Conservation (phyloP, 1,140 invertebrate genomes). For the Gyrodactylus salaris region DNA sequence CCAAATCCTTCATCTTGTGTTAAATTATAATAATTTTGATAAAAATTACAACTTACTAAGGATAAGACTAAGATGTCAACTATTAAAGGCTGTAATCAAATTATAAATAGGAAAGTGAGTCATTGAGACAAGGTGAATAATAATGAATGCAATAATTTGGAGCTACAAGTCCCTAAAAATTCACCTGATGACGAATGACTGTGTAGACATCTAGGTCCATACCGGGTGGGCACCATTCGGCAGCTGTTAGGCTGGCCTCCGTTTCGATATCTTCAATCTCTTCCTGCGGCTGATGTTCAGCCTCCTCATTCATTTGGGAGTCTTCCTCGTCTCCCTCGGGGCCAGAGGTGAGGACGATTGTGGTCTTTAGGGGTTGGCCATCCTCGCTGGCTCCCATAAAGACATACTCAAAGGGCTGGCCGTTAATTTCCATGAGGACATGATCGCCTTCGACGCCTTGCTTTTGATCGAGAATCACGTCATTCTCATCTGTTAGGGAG, state of each 20-base stretch:
- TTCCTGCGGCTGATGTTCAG: neutral
- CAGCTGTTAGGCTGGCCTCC: neutral
- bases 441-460: neutral
- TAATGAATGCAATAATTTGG: too few relatives aligned
- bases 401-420: slow-evolving; percentile 1
- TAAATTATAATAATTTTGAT: too few relatives aligned
- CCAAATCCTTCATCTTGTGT: too few relatives aligned
- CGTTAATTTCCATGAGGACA: neutral
- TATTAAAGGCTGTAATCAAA: too few relatives aligned
- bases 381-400: neutral
- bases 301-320: neutral
- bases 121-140: too few relatives aligned
- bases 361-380: neutral
- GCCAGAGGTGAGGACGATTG: neutral
- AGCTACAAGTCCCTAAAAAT: too few relatives aligned
- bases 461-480: neutral
- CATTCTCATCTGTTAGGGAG: neutral
- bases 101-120: too few relatives aligned
- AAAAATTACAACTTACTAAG: too few relatives aligned
- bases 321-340: neutral
- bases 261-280: neutral
- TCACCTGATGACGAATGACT: neutral
- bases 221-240: neutral
- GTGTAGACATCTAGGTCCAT: neutral
- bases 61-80: too few relatives aligned